Percentiles rank a stretch among this genome's conserved stretches.
These are phyloP conservation scores for Acleris laterana DNA, from an alignment of 2,888 invertebrate species.

Conservation along the genomic window DNA sequence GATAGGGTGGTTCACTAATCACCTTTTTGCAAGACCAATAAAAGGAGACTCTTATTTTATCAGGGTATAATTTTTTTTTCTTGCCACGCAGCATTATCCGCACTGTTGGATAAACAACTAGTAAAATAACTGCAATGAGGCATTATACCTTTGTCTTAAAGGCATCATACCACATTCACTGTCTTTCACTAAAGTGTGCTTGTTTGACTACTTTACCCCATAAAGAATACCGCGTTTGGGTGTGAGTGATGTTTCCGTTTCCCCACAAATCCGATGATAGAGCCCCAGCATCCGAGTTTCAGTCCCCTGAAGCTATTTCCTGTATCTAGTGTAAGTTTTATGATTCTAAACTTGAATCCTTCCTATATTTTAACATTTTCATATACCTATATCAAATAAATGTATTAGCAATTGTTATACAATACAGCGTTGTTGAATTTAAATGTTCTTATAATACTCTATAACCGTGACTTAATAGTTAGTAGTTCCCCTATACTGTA, in stretches of 20 bases:
- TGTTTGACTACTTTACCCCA: too few relatives aligned
- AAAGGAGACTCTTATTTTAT: too few relatives aligned
- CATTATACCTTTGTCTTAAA: too few relatives aligned
- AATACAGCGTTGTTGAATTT: slow-evolving; percentile 54
- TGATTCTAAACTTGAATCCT: slow-evolving; percentile 72
- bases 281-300: slow-evolving; percentile 10
- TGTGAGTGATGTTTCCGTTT: background rate
- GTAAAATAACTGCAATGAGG: too few relatives aligned
- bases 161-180: too few relatives aligned
- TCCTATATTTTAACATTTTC: slow-evolving; percentile 54
- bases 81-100: too few relatives aligned
- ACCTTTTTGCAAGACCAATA: too few relatives aligned
- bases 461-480: slow-evolving; percentile 42
- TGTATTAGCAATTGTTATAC: slow-evolving; percentile 43
- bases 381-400: slow-evolving; percentile 31
- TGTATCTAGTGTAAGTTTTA: slow-evolving; percentile 68
- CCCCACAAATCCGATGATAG: background rate
- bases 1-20: too few relatives aligned
- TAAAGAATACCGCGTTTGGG: too few relatives aligned
- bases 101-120: too few relatives aligned
- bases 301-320: slow-evolving; percentile 46
- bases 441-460: slow-evolving; percentile 53
- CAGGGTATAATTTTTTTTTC: too few relatives aligned
- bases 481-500: slow-evolving; percentile 33
- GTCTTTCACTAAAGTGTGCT: too few relatives aligned